phyloP scores from a whole-genome alignment of 2,797 vertebrate species.

The Salmo trutta region DNA sequence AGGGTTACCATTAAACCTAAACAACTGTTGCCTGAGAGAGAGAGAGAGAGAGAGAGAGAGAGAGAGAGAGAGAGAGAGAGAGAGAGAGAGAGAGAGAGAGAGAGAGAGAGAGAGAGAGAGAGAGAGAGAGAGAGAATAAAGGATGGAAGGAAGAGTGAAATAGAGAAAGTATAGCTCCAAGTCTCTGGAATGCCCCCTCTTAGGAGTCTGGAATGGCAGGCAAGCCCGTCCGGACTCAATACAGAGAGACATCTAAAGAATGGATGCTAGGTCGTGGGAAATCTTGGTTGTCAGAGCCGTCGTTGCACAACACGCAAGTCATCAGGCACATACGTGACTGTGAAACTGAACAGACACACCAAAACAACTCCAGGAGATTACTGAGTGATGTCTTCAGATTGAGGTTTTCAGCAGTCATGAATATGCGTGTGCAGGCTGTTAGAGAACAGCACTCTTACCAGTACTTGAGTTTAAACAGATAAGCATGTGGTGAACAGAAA shows the following conservation, averaged over 20 bases:
- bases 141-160: background rate
- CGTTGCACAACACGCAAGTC: constrained; percentile 44
- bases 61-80: background rate
- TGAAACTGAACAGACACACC: constrained; percentile 59
- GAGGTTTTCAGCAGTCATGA: constrained; percentile 16
- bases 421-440: constrained; percentile 3
- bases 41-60: constrained; percentile 15
- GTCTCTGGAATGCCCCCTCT: constrained; percentile 20
- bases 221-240: constrained; percentile 37
- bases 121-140: background rate
- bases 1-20: constrained; percentile 45
- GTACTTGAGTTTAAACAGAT: constrained; percentile 28
- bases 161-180: constrained; percentile 8
- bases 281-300: constrained; percentile 52
- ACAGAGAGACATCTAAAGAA: constrained; percentile 50
- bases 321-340: constrained; percentile 41
- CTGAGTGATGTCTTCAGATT: constrained; percentile 32
- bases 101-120: background rate
- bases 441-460: constrained; percentile 36
- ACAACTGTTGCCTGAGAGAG: constrained; percentile 45
- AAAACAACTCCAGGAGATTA: constrained; percentile 35
- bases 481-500: background rate
- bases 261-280: constrained; percentile 64
- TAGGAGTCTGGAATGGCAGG: constrained; percentile 31
- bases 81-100: too few species aligned